Evolutionary conservation across 2,797 vertebrate genomes (phyloP), one percentile per base, ranked within the genome.

Genomic region (Vultur gryphus): DNA sequence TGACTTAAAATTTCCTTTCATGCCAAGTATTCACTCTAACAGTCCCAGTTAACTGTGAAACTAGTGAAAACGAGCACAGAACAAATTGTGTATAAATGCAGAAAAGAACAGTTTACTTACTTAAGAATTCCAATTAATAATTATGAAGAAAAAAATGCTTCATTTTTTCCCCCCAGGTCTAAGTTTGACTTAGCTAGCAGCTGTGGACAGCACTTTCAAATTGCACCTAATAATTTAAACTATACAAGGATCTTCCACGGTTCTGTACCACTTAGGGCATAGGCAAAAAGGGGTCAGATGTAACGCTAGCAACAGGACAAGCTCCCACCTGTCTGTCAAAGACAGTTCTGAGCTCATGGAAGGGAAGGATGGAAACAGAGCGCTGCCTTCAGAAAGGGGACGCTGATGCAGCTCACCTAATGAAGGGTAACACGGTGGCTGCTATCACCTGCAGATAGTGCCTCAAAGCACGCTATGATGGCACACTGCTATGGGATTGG

Each of bases 361-460:
- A 65, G 11, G 26, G 54, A 61, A 71, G 31, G 31, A 31, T 29
- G n/a, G n/a, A 82, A 86, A 61, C 7, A 78, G 61, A 65, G 28
- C 0, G 0, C 31, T 86, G 33, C 46, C 48, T 57, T 62, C 35
- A 69, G 73, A 54, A 69, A 54, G 24, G 41, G 46, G 29, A 65
- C 58, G 55, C 46, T 79, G 78, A 23, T 0, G 0, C 37, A 66
- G 78, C 6, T 62, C 64, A 82, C 26, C 46, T 61, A 20, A 33
- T 0, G 0, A 65, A 82, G 33, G 54, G 23, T 44, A 52, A 16
- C 10, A 19, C 64, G 44, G 51, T 0, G 0, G 11, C n/a, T n/a
- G 12, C 19, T n/a, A 1, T 31, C 29, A 16, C 55, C 51, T 43
- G 35, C 69, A 86, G 20, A 13, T 1, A 21, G 39, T 31, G 19